Evolutionary conservation across 2,797 vertebrate species (phyloP).

Genomic region (Gymnopithys bicolor): DNA sequence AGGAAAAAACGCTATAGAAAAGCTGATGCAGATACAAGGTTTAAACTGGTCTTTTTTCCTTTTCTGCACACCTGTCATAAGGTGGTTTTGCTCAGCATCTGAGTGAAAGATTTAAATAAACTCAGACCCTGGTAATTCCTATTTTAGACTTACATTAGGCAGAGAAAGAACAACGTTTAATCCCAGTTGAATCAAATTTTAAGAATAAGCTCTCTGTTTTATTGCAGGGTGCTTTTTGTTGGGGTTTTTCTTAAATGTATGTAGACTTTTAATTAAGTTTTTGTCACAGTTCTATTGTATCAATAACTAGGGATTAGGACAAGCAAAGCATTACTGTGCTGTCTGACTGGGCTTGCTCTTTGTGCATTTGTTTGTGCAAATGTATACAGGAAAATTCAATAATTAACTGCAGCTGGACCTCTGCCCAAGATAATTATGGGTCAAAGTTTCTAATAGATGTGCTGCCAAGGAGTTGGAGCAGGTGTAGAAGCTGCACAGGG

Average conservation of each 20-base stretch:
- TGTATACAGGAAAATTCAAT: background rate
- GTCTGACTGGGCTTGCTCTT: background rate
- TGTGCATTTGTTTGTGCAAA: accelerated
- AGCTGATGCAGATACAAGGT: background rate
- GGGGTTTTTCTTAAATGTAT: background rate
- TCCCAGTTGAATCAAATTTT: background rate
- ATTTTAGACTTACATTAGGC: background rate
- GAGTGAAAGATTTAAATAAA: background rate
- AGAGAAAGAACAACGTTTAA: background rate
- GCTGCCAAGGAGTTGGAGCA: background rate
- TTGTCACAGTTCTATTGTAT: background rate
- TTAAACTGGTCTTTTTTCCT: background rate
- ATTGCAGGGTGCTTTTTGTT: background rate
- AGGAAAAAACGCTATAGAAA: background rate
- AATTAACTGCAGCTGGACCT: background rate
- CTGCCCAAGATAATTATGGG: background rate
- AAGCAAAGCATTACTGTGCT: accelerated
- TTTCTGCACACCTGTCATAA: background rate
- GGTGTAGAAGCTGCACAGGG: background rate
- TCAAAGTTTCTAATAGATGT: background rate
- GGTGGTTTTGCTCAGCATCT: background rate
- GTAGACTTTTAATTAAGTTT: background rate
- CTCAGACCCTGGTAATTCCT: background rate
- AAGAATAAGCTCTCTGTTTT: background rate
- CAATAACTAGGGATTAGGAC: background rate